Evolutionary conservation across 2,797 vertebrate genomes (phyloP).

Genomic region (Platyrinchus mystaceus): DNA sequence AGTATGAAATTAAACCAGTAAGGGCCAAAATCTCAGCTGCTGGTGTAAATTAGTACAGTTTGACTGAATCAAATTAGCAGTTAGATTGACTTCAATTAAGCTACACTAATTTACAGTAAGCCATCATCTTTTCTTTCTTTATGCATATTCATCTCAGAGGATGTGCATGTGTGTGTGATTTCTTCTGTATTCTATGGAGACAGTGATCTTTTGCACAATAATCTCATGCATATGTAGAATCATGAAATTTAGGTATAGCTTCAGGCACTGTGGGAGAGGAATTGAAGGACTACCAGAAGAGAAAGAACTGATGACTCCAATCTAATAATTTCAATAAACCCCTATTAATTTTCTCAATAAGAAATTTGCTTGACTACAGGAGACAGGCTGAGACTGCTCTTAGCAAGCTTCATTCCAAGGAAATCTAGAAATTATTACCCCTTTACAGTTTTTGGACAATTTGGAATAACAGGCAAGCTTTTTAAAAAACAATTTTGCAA

Average conservation of each 20-base stretch:
- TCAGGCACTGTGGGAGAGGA: neutral
- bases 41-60: slow-evolving; percentile 35
- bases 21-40: slow-evolving; percentile 40
- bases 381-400: neutral
- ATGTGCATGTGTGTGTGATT: neutral
- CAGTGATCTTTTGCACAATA: neutral
- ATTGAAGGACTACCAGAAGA: neutral
- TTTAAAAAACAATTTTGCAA: neutral
- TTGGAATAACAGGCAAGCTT: neutral
- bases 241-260: neutral
- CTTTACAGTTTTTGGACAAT: neutral
- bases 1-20: slow-evolving; percentile 35
- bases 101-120: slow-evolving; percentile 24
- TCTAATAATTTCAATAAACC: slow-evolving; percentile 20
- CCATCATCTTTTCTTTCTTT: slow-evolving; percentile 1
- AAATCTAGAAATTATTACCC: neutral
- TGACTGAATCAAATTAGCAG: slow-evolving; percentile 55
- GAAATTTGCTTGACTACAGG: slow-evolving; percentile 10
- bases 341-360: slow-evolving; percentile 16
- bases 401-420: neutral
- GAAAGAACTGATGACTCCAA: neutral
- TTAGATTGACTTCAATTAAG: slow-evolving; percentile 53
- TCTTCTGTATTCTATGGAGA: neutral
- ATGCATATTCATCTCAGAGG: neutral
- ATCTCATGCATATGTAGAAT: neutral